Base-by-base conservation (phyloP, 2,888 invertebrate genomes). In the Thymelicus sylvestris region DNA sequence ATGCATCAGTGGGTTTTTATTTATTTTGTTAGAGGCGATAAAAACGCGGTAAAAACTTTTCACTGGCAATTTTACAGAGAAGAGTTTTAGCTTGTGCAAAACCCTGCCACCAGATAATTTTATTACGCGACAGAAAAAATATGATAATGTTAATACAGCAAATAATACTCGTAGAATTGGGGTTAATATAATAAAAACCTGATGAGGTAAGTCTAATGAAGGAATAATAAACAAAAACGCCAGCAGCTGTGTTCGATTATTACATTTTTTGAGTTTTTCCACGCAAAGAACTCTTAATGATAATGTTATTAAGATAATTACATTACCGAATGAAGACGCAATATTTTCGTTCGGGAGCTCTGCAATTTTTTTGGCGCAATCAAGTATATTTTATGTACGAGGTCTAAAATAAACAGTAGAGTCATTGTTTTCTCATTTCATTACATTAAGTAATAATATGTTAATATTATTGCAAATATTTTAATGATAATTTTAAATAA, bases 251-350 rank as follows among this genome's bases (percentile, higher is more conserved):
- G 13, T 31, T 59, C 41, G 47, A 44, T 66, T 38, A 64, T 57
- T 19, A 52, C 10, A 38, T 8, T 44, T 31, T 59, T 15, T 38
- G 57, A 31, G 59, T 41, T 66, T 68, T 67, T 68, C 62, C 52
- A 61, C 7, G 19, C 15, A 7, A 52, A 52, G 41, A 38, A 39
- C 4, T 10, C 31, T 44, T 55, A 44, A 68, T 44, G 67, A 68
- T 62, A 62, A 62, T 55, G 52, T 19, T 62, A 15, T 68, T 68
- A 39, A 24, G n/a, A 15, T 24, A 47, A 55, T 52, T 44, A 44
- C 19, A 8, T 68, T 68, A 62, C 52, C 41, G 38, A 61, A 67
- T 68, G 62, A 62, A 68, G 55, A 47, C 55, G 52, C n/a, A 50
- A 64, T 13, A 38, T 38, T 63, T 64, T 64, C 31, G 15, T 7